Conservation (phyloP, 2,888 invertebrate species). For the Ecliptopera silaceata region DNA sequence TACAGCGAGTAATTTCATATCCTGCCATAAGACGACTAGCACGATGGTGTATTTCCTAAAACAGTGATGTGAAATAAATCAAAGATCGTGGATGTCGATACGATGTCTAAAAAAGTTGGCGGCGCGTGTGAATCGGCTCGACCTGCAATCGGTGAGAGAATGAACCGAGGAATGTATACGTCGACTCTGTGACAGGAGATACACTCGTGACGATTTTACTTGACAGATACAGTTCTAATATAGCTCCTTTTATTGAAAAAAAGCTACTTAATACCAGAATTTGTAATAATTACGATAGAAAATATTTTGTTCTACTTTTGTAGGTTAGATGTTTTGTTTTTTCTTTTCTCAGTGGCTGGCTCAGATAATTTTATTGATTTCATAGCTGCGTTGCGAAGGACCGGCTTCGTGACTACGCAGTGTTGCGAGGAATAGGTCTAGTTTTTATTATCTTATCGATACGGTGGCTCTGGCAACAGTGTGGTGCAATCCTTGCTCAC, state of each 20-base stretch:
- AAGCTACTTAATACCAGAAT: conserved; percentile 27
- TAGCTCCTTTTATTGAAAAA: conserved; percentile 27
- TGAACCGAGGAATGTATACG: conserved; percentile 58
- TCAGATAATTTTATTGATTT: conserved; percentile 49
- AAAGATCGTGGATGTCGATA: conserved; percentile 70
- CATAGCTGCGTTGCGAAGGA: conserved; percentile 50
- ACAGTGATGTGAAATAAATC: conserved; percentile 81
- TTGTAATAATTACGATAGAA: conserved; percentile 29
- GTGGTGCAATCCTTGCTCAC: conserved; percentile 51
- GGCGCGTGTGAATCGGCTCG: conserved; percentile 77
- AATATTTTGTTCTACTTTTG: conserved; percentile 38
- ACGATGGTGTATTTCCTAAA: conserved; percentile 76
- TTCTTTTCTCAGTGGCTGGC: conserved; percentile 42
- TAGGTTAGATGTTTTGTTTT: conserved; percentile 34
- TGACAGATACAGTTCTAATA: no score
- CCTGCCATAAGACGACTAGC: conserved; percentile 67
- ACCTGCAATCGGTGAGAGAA: conserved; percentile 69
- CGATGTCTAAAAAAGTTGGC: conserved; percentile 62
- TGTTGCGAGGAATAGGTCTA: conserved; percentile 47
- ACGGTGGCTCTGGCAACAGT: conserved; percentile 49
- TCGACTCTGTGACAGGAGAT: conserved; percentile 48
- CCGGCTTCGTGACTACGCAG: conserved; percentile 53
- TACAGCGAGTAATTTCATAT: conserved; percentile 74
- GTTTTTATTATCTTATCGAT: conserved; percentile 54
- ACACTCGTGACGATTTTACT: conserved; percentile 14